Conservation (phyloP, 2,888 invertebrate genomes). For the Lamellibrachia satsuma region DNA sequence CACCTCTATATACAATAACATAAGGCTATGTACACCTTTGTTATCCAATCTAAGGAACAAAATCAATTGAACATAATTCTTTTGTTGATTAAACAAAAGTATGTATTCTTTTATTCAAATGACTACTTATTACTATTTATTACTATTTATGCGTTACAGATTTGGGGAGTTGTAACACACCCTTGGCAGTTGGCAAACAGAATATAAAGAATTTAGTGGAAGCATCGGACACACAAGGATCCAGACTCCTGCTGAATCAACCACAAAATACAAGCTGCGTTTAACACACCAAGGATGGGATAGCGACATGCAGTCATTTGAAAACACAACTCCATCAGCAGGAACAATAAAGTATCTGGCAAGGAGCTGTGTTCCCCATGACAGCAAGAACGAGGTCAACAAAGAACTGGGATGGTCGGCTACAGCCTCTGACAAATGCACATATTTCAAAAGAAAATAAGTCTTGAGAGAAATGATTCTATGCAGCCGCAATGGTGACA, state of each 20-base stretch:
- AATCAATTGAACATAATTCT: too few species aligned
- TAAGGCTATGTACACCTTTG: too few species aligned
- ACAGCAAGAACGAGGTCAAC: not conserved
- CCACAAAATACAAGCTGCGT: conserved; percentile 7
- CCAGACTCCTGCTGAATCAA: not conserved
- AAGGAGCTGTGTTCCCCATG: not conserved
- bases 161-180: not conserved
- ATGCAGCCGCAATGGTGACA: not conserved
- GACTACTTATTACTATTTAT: too few species aligned
- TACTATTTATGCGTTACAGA: too few species aligned
- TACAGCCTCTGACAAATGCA: not conserved
- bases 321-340: not conserved
- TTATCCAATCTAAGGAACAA: too few species aligned
- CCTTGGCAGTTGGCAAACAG: not conserved
- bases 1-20: too few species aligned
- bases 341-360: not conserved
- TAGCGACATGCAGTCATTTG: not conserved
- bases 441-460: not conserved
- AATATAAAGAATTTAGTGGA: not conserved
- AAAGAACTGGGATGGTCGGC: not conserved
- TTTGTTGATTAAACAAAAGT: too few species aligned
- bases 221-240: not conserved
- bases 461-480: not conserved
- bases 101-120: too few species aligned
- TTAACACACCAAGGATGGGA: conserved; percentile 24